Conservation (phyloP, 2,113 vertebrate genomes). For the Erpornis zantholeuca region DNA sequence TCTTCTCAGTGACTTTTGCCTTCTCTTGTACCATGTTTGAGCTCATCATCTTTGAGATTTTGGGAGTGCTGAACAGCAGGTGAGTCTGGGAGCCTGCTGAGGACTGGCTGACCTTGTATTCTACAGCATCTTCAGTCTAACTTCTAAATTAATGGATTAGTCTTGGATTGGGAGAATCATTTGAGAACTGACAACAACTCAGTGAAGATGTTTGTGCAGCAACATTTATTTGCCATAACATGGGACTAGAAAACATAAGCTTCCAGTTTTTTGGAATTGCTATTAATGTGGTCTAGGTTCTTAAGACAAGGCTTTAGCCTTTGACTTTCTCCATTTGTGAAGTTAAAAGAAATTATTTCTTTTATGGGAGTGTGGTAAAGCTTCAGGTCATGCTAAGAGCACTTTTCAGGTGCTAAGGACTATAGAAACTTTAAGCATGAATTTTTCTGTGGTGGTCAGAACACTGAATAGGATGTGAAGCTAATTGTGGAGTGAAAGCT, state of each 20-base stretch:
- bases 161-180: not conserved
- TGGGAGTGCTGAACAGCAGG: conserved; percentile 93
- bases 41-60: conserved; percentile 98
- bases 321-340: not conserved
- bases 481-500: not conserved
- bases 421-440: not conserved
- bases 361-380: not conserved
- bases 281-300: not conserved
- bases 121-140: not conserved
- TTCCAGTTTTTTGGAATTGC: not conserved
- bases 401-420: not conserved
- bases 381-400: not conserved
- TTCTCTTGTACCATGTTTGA: conserved; percentile 99
- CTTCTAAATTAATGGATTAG: not conserved
- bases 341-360: not conserved
- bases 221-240: not conserved
- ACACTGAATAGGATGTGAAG: not conserved
- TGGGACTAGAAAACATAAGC: not conserved
- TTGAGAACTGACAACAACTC: not conserved
- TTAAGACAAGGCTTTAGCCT: not conserved
- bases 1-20: conserved; percentile 97
- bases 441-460: not conserved
- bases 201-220: not conserved
- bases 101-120: not conserved
- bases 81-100: conserved; percentile 54